phyloP scores from a whole-genome alignment of 2,113 vertebrate genomes.

The Rhipidura dahli region DNA sequence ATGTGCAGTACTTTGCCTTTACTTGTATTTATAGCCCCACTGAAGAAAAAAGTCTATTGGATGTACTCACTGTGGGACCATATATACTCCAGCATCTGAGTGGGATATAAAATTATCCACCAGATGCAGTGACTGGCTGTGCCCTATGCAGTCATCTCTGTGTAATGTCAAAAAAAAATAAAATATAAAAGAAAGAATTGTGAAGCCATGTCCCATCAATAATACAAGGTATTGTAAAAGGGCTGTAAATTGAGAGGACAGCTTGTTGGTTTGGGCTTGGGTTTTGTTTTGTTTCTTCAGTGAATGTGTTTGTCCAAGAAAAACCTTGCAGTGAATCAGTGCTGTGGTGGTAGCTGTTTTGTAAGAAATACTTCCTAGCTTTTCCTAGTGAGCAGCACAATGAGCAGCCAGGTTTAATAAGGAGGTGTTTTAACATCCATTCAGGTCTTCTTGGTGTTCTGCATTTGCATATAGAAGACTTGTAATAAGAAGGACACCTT shows the following conservation, averaged over 20 bases:
- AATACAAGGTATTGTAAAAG: constrained; percentile 33
- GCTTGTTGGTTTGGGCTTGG: constrained; percentile 54
- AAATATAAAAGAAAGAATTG: background rate
- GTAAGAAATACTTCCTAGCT: background rate
- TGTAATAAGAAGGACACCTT: background rate
- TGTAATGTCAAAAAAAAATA: background rate
- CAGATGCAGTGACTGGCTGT: background rate
- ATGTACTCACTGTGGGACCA: background rate
- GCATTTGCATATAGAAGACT: background rate
- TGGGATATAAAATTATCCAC: background rate
- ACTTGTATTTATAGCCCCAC: constrained; percentile 52
- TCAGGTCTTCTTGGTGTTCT: background rate
- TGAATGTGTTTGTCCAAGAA: constrained; percentile 41
- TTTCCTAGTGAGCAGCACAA: background rate
- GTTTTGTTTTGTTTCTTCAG: constrained; percentile 22
- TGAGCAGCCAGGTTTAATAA: background rate
- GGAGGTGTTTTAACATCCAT: background rate
- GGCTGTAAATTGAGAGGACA: constrained; percentile 39
- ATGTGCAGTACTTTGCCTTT: constrained; percentile 43
- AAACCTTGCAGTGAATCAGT: constrained; percentile 26
- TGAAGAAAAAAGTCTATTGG: constrained; percentile 48
- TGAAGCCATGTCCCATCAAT: constrained; percentile 26
- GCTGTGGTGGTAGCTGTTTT: background rate
- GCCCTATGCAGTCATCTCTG: background rate
- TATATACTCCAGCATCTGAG: constrained; percentile 45